Evolutionary conservation across 1,140 invertebrate species (phyloP), one percentile per base, ranked within the genome.

Genomic region (Halesus radiatus): DNA sequence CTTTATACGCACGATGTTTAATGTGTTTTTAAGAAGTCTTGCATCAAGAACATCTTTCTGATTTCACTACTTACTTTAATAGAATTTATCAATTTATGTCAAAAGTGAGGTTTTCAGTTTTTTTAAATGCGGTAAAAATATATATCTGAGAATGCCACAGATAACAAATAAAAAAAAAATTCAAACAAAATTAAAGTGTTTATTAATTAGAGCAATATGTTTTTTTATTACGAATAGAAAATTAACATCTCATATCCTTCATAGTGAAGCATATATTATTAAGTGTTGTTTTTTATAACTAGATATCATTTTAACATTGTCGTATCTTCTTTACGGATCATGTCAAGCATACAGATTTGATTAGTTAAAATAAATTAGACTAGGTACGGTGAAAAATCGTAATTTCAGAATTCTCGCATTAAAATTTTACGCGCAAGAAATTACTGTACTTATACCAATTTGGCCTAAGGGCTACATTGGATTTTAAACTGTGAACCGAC

Each of bases 401-500:
- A 26, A 26, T 53, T 52, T 52, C 4, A 15, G 53, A 72, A 53
- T 72, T 54, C 68, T 23, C 18, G 68, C 68, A 72, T 72, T 72
- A 52, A 72, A 53, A 52, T 72, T 52, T 13, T 53, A 53, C 20
- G 37, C 37, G 68, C 45, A 23, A 52, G 37, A 50, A 72, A 72
- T 72, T 0, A 72, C 22, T 15, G 68, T 72, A 52, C 37, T 72
- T 54, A 52, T 72, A 54, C 37, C 68, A 20, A 26, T 72, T 72
- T 26, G 68, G 45, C 68, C 68, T 72, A 72, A 52, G 50, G 68
- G 68, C 68, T 54, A 72, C 53, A 79, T 79, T 62, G n/a, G 50
- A 79, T 79, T 72, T 66, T 37, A 62, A 79, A 72, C 18, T 79
- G 66, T 37, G 66, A 79, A 58, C 53, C 20, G 77, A 20, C 54